These are phyloP conservation scores for Gambusia holbrooki DNA, from an alignment of 2,113 vertebrate species.

Conservation along the genomic window DNA sequence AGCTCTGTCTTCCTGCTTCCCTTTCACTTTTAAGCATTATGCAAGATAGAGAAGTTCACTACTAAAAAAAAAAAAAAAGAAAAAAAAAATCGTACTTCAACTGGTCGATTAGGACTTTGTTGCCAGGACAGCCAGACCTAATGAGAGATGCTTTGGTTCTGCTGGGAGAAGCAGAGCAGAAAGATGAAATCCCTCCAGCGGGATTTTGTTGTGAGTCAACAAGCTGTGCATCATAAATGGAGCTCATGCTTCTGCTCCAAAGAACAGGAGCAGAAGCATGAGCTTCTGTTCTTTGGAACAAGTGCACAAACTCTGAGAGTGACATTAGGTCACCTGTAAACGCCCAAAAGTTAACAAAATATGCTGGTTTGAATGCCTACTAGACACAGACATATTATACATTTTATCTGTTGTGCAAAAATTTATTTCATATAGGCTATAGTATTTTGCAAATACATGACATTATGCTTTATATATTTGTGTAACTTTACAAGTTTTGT, in stretches of 20 bases:
- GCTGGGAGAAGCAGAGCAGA: conserved; percentile 37
- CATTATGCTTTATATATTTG: not conserved
- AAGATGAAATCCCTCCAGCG: conserved; percentile 45
- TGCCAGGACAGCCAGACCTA: conserved; percentile 67
- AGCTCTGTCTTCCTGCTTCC: not conserved
- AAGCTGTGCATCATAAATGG: conserved; percentile 44
- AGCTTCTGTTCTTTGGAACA: not conserved
- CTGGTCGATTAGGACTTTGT: conserved; percentile 39
- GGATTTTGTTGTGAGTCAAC: conserved; percentile 70
- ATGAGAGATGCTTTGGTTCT: conserved; percentile 63
- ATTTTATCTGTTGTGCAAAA: not conserved
- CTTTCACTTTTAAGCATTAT: not conserved
- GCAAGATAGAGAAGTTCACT: not conserved
- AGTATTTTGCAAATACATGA: not conserved
- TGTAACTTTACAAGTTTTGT: not conserved
- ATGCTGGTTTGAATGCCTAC: too few species aligned
- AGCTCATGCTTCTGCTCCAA: conserved; percentile 7
- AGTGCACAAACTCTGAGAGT: too few species aligned
- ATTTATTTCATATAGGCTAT: not conserved
- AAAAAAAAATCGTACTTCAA: not conserved
- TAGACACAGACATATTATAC: not conserved
- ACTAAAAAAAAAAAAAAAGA: not conserved
- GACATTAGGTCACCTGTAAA: not conserved
- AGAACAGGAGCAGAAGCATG: not conserved
- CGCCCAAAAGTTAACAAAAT: not conserved